Conservation (phyloP, 2,113 vertebrate species). For the Bambusicola thoracicus region DNA sequence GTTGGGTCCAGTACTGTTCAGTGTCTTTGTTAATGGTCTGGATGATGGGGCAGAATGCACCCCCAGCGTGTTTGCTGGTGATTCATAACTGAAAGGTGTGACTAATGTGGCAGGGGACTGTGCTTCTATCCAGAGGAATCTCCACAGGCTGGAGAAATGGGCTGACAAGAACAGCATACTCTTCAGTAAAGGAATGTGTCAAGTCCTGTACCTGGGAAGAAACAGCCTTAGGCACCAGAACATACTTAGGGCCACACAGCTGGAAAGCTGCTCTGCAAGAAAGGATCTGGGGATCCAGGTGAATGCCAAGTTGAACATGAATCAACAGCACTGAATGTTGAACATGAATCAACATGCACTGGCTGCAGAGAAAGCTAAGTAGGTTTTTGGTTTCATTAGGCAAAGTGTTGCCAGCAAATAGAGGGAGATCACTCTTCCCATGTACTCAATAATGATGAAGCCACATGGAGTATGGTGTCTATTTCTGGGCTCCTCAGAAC, state of each 20-base stretch:
- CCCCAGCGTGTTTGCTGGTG: background rate
- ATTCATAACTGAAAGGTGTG: background rate
- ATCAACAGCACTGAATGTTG: background rate
- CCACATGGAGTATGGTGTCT: background rate
- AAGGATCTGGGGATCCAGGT: background rate
- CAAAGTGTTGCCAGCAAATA: background rate
- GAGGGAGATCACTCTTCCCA: background rate
- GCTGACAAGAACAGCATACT: background rate
- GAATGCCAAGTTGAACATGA: background rate
- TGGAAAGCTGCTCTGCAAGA: background rate
- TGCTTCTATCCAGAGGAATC: background rate
- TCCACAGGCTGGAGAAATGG: background rate
- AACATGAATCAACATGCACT: background rate
- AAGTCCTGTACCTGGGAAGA: background rate
- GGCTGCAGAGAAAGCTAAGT: background rate
- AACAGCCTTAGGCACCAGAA: background rate
- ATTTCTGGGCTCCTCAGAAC: background rate
- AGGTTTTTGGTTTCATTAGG: background rate
- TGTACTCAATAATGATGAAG: background rate
- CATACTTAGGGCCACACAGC: fast-evolving
- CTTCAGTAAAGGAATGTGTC: fast-evolving
- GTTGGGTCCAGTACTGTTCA: background rate
- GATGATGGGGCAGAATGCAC: fast-evolving
- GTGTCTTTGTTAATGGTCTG: background rate
- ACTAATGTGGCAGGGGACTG: background rate